Conservation (phyloP, 2,797 vertebrate species). For the Eptatretus atami region DNA sequence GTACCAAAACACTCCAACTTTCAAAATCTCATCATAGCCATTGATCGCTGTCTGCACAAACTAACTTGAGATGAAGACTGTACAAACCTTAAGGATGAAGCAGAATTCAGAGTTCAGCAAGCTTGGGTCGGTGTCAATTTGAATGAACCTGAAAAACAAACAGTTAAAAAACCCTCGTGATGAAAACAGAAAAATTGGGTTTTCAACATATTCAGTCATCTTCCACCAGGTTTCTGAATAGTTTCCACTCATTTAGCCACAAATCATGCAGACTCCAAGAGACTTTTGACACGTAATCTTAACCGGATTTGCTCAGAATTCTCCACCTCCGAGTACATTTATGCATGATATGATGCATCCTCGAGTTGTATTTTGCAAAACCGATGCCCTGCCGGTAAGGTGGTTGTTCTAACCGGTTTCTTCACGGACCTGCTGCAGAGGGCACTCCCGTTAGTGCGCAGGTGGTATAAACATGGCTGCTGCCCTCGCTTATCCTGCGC, state of each 20-base stretch:
- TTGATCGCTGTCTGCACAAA: neutral
- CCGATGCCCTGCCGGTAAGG: too few relatives aligned
- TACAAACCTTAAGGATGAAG: conserved; percentile 64
- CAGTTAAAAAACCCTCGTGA: neutral
- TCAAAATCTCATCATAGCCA: too few relatives aligned
- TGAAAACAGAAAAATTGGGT: neutral
- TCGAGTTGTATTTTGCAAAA: too few relatives aligned
- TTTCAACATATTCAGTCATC: too few relatives aligned
- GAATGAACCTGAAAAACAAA: conserved; percentile 37
- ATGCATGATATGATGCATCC: too few relatives aligned
- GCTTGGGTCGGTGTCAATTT: conserved; percentile 52
- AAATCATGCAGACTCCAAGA: too few relatives aligned
- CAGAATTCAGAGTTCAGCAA: conserved; percentile 88
- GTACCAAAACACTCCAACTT: neutral
- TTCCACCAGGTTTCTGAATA: too few relatives aligned
- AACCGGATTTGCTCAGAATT: too few relatives aligned
- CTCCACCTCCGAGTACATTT: too few relatives aligned
- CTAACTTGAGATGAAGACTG: neutral
- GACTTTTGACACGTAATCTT: too few relatives aligned
- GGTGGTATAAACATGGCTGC: conserved; percentile 81
- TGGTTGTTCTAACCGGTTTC: neutral
- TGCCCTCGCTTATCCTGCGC: conserved; percentile 20
- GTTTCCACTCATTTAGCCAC: too few relatives aligned
- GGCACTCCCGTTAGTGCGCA: conserved; percentile 72
- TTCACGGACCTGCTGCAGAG: conserved; percentile 48